Evolutionary conservation across 2,888 invertebrate species (phyloP).

Genomic region (Amaurobius ferox): DNA sequence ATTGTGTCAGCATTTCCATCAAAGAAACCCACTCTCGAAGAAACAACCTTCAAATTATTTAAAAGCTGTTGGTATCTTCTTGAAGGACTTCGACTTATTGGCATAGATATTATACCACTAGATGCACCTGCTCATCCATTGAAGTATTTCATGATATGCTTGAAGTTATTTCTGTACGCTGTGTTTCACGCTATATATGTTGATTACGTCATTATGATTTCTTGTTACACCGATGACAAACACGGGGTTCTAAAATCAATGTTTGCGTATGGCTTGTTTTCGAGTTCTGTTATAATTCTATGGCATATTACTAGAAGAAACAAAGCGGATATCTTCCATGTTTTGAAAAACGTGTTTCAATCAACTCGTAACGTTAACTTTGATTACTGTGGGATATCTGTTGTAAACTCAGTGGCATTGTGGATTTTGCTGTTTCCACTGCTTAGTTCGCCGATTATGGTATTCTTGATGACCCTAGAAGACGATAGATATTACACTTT

Average conservation of each 20-base stretch:
- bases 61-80: neutral
- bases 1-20: no score
- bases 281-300: neutral
- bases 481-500: constrained; percentile 4
- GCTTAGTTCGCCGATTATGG: neutral
- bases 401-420: neutral
- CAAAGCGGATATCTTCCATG: neutral
- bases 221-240: neutral
- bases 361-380: neutral
- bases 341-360: neutral
- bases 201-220: neutral
- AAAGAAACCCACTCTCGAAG: no score
- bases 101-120: neutral
- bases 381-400: neutral
- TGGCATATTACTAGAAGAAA: constrained; percentile 7
- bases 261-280: neutral
- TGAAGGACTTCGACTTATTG: neutral
- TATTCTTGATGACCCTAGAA: neutral
- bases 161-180: neutral
- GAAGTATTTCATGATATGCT: neutral
- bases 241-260: neutral
- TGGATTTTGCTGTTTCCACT: neutral
- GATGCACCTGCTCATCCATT: neutral
- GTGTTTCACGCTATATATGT: neutral
- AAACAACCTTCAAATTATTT: neutral